Evolutionary conservation across 2,888 invertebrate species (phyloP).

Genomic region (Drosophila helvetica): DNA sequence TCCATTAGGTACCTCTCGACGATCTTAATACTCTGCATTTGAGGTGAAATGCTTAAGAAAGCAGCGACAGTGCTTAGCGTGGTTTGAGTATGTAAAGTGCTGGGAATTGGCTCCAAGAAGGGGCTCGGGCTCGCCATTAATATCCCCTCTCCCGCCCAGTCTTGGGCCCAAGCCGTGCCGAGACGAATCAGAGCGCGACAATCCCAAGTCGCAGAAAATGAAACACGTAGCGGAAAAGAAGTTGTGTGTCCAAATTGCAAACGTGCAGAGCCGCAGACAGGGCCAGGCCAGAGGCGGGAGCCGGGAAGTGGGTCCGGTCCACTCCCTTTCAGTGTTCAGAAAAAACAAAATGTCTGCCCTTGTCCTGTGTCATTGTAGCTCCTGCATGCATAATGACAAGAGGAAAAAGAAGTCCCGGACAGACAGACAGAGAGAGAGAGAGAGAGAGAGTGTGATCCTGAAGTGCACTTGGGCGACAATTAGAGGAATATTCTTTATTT

Average conservation of each 20-base stretch:
- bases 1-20: too few species aligned
- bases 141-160: not conserved
- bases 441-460: slow-evolving; percentile 5
- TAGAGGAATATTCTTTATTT: slow-evolving; percentile 60
- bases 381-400: slow-evolving; percentile 68
- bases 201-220: slow-evolving; percentile 41
- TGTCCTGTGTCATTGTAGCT: slow-evolving; percentile 60
- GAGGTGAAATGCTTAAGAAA: too few species aligned
- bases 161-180: not conserved
- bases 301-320: not conserved
- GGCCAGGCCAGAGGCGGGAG: too few species aligned
- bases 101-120: too few species aligned
- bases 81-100: too few species aligned
- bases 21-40: too few species aligned
- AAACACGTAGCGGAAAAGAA: slow-evolving; percentile 64
- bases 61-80: too few species aligned
- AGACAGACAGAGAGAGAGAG: not conserved
- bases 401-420: not conserved
- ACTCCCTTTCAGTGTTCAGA: slow-evolving; percentile 46
- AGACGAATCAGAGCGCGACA: not conserved
- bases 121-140: not conserved
- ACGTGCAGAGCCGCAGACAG: slow-evolving; percentile 50
- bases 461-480: slow-evolving; percentile 70
- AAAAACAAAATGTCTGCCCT: slow-evolving; percentile 58
- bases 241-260: slow-evolving; percentile 69